Percentiles rank a stretch among this genome's conserved stretches.
Evolutionary conservation across 2,113 vertebrate genomes (phyloP).

Genomic region (Echinops telfairi): DNA sequence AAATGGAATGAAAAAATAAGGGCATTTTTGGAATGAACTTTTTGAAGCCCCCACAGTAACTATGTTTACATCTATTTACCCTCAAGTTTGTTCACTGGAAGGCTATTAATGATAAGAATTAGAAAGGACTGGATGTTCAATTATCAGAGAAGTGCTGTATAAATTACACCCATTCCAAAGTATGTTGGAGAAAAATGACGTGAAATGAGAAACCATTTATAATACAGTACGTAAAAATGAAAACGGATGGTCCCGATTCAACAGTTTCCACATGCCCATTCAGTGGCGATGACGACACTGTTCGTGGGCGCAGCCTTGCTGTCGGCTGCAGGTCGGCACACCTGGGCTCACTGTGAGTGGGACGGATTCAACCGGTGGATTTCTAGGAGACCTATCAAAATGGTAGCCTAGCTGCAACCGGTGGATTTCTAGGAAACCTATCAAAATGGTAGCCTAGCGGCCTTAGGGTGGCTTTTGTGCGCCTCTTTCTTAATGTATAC

Average conservation of each 20-base stretch:
- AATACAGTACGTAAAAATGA: neutral
- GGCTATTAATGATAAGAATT: constrained; percentile 10
- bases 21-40: too few species aligned
- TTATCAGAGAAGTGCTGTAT: constrained; percentile 45
- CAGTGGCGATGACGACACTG: neutral
- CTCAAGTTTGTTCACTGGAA: constrained; percentile 11
- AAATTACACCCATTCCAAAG: constrained; percentile 13
- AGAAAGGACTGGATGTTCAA: neutral
- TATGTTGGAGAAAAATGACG: constrained; percentile 1
- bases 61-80: neutral
- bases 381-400: neutral
- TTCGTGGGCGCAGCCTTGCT: neutral
- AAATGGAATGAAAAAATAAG: too few species aligned
- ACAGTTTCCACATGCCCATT: neutral
- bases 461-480: neutral
- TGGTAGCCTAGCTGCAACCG: neutral
- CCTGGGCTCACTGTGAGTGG: neutral
- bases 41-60: neutral
- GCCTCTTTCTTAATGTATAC: neutral
- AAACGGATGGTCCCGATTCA: neutral
- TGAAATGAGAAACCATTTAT: neutral
- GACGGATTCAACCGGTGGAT: neutral
- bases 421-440: neutral
- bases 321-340: neutral
- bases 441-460: neutral